A percentile compares a stretch with the other conserved stretches of the same genome.
Conservation (phyloP, 53 echinoderm and acorn worm species). For the Crossaster papposus region DNA sequence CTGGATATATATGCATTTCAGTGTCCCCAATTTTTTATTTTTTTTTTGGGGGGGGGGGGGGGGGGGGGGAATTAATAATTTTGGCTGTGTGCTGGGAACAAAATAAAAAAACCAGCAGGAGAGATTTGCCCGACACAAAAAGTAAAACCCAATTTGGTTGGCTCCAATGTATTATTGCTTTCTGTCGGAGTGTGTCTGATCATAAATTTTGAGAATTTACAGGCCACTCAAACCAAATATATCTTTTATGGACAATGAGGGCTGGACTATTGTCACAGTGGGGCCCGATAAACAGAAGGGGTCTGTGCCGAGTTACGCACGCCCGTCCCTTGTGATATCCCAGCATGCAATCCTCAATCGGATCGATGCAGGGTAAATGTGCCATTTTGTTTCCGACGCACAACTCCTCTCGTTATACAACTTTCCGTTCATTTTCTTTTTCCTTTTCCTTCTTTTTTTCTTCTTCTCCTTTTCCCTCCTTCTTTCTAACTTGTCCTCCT, state of each 20-base stretch:
- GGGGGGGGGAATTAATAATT: background rate
- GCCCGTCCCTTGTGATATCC: slow-evolving; percentile 42
- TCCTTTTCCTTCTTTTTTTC: background rate
- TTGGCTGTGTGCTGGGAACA: background rate
- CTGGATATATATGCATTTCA: too few species aligned
- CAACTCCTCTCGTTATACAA: background rate
- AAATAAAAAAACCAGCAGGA: background rate
- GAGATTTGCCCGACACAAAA: background rate
- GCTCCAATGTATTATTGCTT: background rate
- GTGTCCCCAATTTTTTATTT: background rate
- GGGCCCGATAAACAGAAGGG: background rate
- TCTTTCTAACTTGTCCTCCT: slow-evolving; percentile 14
- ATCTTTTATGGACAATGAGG: slow-evolving; percentile 37
- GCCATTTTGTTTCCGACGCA: slow-evolving; percentile 53
- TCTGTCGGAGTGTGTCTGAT: slow-evolving; percentile 27
- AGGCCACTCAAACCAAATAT: slow-evolving; percentile 8
- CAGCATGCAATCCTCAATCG: slow-evolving; percentile 36
- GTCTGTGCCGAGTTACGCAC: slow-evolving; percentile 16
- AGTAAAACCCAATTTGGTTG: background rate
- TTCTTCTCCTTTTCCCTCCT: slow-evolving; percentile 1
- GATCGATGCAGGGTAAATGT: slow-evolving; percentile 42
- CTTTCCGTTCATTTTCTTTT: background rate
- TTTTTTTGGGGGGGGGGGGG: background rate
- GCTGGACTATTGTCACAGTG: slow-evolving; percentile 22
- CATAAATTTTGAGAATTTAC: slow-evolving; percentile 29